These are phyloP conservation scores for Aleadryas rufinucha DNA, from an alignment of 2,113 vertebrate genomes.

Conservation along the genomic window DNA sequence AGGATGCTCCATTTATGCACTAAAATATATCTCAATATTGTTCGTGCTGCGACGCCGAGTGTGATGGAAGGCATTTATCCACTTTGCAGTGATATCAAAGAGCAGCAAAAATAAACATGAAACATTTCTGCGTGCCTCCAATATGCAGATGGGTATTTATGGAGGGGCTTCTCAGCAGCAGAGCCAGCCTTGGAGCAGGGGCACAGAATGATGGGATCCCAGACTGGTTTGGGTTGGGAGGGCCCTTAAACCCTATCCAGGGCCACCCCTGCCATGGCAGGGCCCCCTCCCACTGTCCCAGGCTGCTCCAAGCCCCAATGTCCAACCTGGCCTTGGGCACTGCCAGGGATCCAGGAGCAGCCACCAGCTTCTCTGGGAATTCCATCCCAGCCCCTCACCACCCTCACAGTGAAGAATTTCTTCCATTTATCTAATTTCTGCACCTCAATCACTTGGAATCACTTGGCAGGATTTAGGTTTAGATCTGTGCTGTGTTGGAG, in stretches of 20 bases:
- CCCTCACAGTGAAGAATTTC: background rate
- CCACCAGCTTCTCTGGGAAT: background rate
- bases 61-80: slow-evolving; percentile 32
- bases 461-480: background rate
- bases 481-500: background rate
- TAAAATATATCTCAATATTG: slow-evolving; percentile 22
- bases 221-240: background rate
- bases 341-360: background rate
- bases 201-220: background rate
- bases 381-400: background rate
- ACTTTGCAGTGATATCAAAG: slow-evolving; percentile 8
- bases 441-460: accelerated
- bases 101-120: slow-evolving; percentile 16
- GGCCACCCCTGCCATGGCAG: background rate
- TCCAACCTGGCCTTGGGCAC: background rate
- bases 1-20: background rate
- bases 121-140: background rate
- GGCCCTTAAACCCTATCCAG: accelerated
- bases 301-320: background rate
- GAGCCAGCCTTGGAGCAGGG: background rate
- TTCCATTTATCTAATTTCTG: background rate
- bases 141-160: slow-evolving; percentile 24
- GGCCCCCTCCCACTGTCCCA: background rate
- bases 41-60: background rate
- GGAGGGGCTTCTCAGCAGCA: background rate